Conservation (phyloP, 2,888 invertebrate genomes). For the Pandemis heparana region DNA sequence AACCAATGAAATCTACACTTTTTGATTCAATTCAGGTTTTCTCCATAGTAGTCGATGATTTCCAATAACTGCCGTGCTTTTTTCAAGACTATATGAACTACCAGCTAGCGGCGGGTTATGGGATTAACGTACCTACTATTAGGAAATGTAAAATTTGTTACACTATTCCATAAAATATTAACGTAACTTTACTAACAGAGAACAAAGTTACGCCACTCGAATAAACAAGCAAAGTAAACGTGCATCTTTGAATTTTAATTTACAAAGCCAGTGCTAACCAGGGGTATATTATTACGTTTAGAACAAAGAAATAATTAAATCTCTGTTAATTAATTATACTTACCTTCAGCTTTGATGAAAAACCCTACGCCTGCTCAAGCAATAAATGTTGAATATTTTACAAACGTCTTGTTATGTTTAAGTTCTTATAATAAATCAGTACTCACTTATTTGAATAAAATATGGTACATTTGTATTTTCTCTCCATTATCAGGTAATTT, state of each 20-base stretch:
- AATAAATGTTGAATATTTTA: conserved; percentile 3
- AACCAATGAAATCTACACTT: no score
- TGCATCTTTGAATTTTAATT: neutral
- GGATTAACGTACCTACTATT: no score
- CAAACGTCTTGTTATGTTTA: neutral
- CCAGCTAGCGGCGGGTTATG: no score
- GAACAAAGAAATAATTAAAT: conserved; percentile 21
- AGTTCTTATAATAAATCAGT: no score
- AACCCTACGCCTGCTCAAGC: conserved; percentile 1
- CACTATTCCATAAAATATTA: neutral
- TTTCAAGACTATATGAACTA: no score
- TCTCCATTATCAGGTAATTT: no score
- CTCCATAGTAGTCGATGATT: no score
- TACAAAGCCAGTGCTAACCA: neutral
- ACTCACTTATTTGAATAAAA: no score
- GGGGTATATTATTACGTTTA: neutral
- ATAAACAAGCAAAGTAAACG: neutral
- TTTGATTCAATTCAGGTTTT: no score
- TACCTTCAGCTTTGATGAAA: neutral
- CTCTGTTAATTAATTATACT: conserved; percentile 18
- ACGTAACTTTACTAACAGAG: neutral
- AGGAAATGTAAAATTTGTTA: neutral
- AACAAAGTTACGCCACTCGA: neutral
- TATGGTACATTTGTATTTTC: no score
- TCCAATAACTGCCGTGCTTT: no score